Base-by-base conservation (phyloP, 2,888 invertebrate genomes). In the Nineta flava region DNA sequence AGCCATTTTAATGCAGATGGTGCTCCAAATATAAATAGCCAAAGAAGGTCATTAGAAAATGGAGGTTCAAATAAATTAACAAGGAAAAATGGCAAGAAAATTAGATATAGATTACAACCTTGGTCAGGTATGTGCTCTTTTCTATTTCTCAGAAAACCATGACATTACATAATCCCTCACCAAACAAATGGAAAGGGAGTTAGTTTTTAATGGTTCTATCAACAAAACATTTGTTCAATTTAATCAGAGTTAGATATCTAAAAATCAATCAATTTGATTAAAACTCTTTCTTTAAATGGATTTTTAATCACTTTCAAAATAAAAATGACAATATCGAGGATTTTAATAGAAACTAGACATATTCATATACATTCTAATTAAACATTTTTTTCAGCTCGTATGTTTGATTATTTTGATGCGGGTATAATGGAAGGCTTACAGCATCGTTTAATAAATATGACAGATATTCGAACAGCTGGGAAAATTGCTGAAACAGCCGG, bases 371-470 rank as follows among this genome's bases (percentile, higher is more conserved):
- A 5, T 19, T 19, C 26, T 26, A 26, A 26, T 26, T n/a, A 5
- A 44, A 44, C 26, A 43, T 46, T 51, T 52, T 55, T 74, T 76
- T 17, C 73, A 93, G 93, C 92, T 55, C 85, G 91, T 58, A 84
- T 87, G 75, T 91, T 90, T 65, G 94, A 95, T 70, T 93, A 86
- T 72, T 88, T 94, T 69, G 95, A 95, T 71, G 71, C 82, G 55
- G 87, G 93, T 48, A 84, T 86, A 55, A 93, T 94, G 94, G 92
- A 93, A 67, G 85, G 87, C 1, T 74, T 95, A 41, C 84, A 87
- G 65, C 83, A 90, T 70, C 82, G 86, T 53, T 70, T 94, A 57
- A 67, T 81, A 49, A 71, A 69, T 52, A 64, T 79, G 59, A 75
- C 75, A 7, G 68, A 72, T 56, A 66, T 66, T 53, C 79, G 79